Evolutionary conservation across 2,113 vertebrate genomes (phyloP).

Genomic region (Erythrocercus mccallii): DNA sequence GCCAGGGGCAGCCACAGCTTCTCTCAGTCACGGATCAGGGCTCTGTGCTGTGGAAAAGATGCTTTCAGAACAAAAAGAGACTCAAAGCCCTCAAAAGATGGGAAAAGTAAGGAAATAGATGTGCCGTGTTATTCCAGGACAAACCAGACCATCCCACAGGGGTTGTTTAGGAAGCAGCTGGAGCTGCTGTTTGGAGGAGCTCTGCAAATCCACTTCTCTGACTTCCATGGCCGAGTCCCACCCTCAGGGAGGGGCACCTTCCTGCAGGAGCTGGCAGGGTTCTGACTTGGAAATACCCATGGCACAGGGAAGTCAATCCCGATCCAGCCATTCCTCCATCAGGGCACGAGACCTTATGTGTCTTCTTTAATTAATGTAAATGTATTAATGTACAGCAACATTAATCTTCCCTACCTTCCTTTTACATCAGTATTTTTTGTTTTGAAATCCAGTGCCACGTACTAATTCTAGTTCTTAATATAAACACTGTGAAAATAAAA

Average conservation of each 20-base stretch:
- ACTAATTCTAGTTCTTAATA: not conserved
- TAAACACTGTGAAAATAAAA: not conserved
- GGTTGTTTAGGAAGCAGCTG: not conserved
- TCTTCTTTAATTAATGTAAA: not conserved
- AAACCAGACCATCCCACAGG: fast-evolving
- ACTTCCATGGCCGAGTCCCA: not conserved
- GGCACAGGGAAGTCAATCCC: not conserved
- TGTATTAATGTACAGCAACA: not conserved
- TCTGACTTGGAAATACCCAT: fast-evolving
- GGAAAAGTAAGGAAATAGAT: not conserved
- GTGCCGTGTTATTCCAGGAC: fast-evolving
- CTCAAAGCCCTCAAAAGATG: not conserved
- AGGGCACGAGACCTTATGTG: fast-evolving
- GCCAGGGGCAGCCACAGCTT: not conserved
- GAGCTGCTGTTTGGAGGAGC: not conserved
- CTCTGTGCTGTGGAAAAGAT: not conserved
- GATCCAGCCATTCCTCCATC: not conserved
- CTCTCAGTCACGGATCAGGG: not conserved
- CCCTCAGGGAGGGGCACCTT: fast-evolving
- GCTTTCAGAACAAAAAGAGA: not conserved
- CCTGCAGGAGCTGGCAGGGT: not conserved
- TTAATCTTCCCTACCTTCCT: not conserved
- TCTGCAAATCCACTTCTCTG: not conserved
- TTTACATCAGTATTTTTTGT: not conserved
- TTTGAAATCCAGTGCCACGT: not conserved